Conservation (phyloP, 2,888 invertebrate genomes). For the Ophion slaviceki region DNA sequence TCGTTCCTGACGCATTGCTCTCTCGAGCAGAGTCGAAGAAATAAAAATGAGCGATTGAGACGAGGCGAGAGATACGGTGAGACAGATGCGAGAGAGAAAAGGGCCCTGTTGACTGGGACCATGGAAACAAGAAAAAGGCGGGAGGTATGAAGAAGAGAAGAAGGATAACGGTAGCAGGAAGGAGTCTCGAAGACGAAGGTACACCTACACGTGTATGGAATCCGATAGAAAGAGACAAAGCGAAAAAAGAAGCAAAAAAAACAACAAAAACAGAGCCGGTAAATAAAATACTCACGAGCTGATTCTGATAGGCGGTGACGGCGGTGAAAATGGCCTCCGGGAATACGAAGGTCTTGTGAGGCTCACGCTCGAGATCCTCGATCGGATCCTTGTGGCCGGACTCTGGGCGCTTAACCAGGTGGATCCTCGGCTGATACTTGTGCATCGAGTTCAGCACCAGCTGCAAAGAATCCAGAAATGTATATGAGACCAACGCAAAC, state of each 20-base stretch:
- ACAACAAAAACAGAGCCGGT: constrained; percentile 58
- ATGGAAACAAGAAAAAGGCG: constrained; percentile 51
- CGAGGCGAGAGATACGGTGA: constrained; percentile 37
- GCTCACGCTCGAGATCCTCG: constrained; percentile 89
- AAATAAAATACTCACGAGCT: constrained; percentile 88
- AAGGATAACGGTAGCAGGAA: constrained; percentile 68
- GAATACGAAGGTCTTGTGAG: constrained; percentile 91
- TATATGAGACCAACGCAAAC: constrained; percentile 25
- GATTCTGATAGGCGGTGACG: constrained; percentile 94
- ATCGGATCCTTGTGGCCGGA: constrained; percentile 86
- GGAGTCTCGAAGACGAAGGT: constrained; percentile 33
- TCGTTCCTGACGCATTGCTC: constrained; percentile 39
- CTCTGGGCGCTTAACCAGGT: constrained; percentile 89
- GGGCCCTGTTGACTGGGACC: constrained; percentile 17
- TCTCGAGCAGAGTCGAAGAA: constrained; percentile 8
- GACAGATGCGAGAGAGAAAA: constrained; percentile 31
- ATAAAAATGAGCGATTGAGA: constrained; percentile 42
- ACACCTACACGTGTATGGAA: not conserved
- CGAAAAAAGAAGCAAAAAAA: constrained; percentile 25
- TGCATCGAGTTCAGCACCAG: constrained; percentile 94
- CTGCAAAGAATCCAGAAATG: constrained; percentile 84
- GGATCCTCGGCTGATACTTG: constrained; percentile 92
- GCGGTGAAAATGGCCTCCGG: constrained; percentile 94
- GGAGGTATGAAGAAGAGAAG: constrained; percentile 62
- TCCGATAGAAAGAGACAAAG: constrained; percentile 12